Evolutionary conservation across 2,797 vertebrate genomes (phyloP).

Genomic region (Acipenser ruthenus): DNA sequence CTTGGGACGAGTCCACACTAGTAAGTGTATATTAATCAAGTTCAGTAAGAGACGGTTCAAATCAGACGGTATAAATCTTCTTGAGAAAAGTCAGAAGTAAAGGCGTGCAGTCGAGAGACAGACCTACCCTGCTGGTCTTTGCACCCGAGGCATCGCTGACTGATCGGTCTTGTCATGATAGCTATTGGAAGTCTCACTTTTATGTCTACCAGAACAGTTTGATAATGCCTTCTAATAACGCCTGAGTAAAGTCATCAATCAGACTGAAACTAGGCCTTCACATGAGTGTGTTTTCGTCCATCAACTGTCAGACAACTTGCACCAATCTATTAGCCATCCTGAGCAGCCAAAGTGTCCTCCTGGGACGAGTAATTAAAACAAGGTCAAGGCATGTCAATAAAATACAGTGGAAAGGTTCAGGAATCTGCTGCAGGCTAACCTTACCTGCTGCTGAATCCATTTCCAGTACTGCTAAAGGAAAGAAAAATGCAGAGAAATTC

Average conservation of each 20-base stretch:
- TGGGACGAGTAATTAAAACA: neutral
- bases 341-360: neutral
- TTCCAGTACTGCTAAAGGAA: neutral
- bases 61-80: no score
- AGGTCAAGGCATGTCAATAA: neutral
- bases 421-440: neutral
- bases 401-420: neutral
- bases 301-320: neutral
- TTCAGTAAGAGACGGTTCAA: no score
- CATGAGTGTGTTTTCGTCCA: neutral
- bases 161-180: constrained; percentile 22
- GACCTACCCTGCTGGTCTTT: neutral
- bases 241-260: constrained; percentile 23
- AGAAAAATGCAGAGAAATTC: neutral
- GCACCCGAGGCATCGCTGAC: constrained; percentile 17
- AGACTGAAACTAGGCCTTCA: constrained; percentile 10
- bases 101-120: constrained; percentile 19
- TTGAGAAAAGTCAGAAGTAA: neutral
- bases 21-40: no score
- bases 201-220: constrained; percentile 24
- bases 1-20: no score
- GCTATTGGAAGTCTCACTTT: constrained; percentile 19
- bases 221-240: constrained; percentile 26
- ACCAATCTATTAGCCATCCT: neutral
- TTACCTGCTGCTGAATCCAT: neutral